Conservation (phyloP, 2,797 vertebrate species). For the Adelosebastes latens region DNA sequence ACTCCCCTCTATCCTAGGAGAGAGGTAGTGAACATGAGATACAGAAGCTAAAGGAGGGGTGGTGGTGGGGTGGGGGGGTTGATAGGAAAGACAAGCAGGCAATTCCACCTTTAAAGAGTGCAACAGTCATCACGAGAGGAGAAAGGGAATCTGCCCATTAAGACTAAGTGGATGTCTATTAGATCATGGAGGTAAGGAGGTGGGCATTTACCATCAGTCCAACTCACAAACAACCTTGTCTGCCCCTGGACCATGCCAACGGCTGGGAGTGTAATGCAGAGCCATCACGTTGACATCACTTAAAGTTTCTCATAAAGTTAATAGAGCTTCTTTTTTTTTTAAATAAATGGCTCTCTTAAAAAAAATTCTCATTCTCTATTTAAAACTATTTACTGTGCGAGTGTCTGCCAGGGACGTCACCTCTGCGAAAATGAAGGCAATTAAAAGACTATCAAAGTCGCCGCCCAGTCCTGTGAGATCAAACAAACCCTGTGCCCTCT, state of each 20-base stretch:
- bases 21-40: conserved; percentile 51
- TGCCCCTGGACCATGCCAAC: conserved; percentile 47
- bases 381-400: conserved; percentile 31
- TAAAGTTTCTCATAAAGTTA: conserved; percentile 45
- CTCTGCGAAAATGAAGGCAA: conserved; percentile 64
- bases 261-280: neutral
- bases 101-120: conserved; percentile 79
- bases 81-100: conserved; percentile 77
- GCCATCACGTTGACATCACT: conserved; percentile 24
- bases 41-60: conserved; percentile 21
- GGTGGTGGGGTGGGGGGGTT: neutral
- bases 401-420: conserved; percentile 41
- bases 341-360: neutral
- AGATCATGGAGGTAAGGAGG: conserved; percentile 83
- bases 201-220: conserved; percentile 80
- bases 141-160: conserved; percentile 84
- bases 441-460: conserved; percentile 80
- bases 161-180: conserved; percentile 84
- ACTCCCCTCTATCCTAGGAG: conserved; percentile 37
- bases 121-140: conserved; percentile 77
- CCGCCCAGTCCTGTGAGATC: conserved; percentile 79
- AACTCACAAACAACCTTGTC: conserved; percentile 68
- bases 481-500: conserved; percentile 68
- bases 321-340: neutral
- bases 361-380: neutral